Percentiles rank a stretch among this genome's conserved stretches.
These are phyloP conservation scores for Hippotragus niger DNA, from an alignment of 2,113 vertebrate genomes.

Conservation along the genomic window DNA sequence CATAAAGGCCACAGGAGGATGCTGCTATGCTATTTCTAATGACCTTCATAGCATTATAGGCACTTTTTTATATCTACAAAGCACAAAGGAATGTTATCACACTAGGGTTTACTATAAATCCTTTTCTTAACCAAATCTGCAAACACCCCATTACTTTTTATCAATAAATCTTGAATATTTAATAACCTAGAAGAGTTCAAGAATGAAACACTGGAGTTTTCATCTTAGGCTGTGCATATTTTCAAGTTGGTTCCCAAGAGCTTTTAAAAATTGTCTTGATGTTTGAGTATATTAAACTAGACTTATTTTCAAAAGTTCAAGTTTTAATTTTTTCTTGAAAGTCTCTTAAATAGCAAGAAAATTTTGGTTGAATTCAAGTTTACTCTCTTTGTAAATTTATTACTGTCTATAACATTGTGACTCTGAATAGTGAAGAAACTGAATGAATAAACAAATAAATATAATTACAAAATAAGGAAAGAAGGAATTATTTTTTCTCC, in stretches of 20 bases:
- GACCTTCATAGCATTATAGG: not conserved
- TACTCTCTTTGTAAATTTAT: not conserved
- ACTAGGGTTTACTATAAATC: not conserved
- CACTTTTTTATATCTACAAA: not conserved
- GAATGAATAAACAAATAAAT: not conserved
- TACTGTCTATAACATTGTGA: constrained; percentile 52
- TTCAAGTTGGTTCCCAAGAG: not conserved
- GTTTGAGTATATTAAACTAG: not conserved
- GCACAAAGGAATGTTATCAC: not conserved
- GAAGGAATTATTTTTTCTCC: constrained; percentile 25
- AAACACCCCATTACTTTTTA: not conserved
- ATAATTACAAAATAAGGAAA: not conserved
- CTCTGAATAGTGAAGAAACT: not conserved
- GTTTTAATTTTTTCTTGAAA: constrained; percentile 45
- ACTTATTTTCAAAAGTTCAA: constrained; percentile 35
- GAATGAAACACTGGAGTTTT: not conserved
- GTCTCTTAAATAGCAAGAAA: constrained; percentile 27
- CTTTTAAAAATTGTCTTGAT: not conserved
- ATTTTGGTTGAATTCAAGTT: constrained; percentile 33
- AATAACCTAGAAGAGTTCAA: not conserved
- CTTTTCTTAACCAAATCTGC: not conserved
- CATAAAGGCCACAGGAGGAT: not conserved
- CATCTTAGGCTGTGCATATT: not conserved
- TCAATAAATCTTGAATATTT: not conserved
- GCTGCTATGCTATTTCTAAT: not conserved